Evolutionary conservation across 2,888 invertebrate genomes (phyloP).

Genomic region (Thymelicus lineola): DNA sequence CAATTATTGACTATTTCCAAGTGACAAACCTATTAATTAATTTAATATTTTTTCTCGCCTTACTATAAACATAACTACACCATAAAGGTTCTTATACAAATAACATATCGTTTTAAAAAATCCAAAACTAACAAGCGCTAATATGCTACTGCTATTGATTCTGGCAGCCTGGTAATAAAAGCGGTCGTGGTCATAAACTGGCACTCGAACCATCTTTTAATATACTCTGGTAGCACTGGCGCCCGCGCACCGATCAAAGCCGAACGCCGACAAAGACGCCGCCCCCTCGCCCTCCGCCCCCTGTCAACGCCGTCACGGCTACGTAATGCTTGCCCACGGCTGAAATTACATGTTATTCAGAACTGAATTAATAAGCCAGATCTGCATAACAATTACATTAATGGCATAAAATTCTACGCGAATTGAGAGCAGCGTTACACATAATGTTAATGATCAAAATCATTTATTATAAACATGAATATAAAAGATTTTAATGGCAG

Average conservation of each 20-base stretch:
- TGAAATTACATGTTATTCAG: slow-evolving; percentile 73
- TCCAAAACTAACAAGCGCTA: slow-evolving; percentile 4
- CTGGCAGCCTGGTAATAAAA: slow-evolving; percentile 74
- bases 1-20: too few relatives aligned
- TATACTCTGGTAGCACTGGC: slow-evolving; percentile 78
- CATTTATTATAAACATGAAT: not conserved
- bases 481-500: too few relatives aligned
- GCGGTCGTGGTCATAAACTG: slow-evolving; percentile 77
- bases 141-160: slow-evolving; percentile 57
- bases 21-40: too few relatives aligned
- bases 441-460: slow-evolving; percentile 34
- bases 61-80: too few relatives aligned
- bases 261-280: slow-evolving; percentile 73
- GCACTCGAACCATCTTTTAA: slow-evolving; percentile 71
- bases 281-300: slow-evolving; percentile 57
- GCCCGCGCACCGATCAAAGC: slow-evolving; percentile 78
- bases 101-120: not conserved
- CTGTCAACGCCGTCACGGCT: slow-evolving; percentile 81
- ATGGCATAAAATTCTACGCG: slow-evolving; percentile 34
- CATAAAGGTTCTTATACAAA: too few relatives aligned
- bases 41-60: too few relatives aligned
- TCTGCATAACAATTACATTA: slow-evolving; percentile 68
- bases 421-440: slow-evolving; percentile 29
- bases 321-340: slow-evolving; percentile 70
- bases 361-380: slow-evolving; percentile 69